Percentiles rank a stretch among this genome's conserved stretches.
phyloP scores from a whole-genome alignment of 2,113 vertebrate genomes.

The Crotalus horridus region DNA sequence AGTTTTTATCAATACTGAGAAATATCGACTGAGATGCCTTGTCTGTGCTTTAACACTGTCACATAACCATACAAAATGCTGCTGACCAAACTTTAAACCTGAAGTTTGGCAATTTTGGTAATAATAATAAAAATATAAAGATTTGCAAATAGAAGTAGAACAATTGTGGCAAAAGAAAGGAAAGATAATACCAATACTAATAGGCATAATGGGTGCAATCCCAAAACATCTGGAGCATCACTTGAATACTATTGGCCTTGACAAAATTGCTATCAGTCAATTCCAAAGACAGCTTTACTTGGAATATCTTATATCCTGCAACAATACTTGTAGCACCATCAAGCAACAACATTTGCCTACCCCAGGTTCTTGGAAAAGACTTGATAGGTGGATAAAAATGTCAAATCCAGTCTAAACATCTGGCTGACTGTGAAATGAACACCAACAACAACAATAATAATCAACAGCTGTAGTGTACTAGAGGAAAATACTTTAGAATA shows the following conservation, averaged over 20 bases:
- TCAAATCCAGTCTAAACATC: not conserved
- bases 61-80: not conserved
- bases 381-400: not conserved
- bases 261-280: not conserved
- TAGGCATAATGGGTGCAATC: not conserved
- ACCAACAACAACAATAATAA: not conserved
- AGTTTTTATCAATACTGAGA: not conserved
- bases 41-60: not conserved
- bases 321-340: not conserved
- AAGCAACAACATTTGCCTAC: not conserved
- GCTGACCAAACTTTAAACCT: not conserved
- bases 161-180: not conserved
- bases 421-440: not conserved
- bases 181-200: not conserved
- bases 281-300: not conserved
- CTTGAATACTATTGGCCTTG: not conserved
- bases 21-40: fast-evolving
- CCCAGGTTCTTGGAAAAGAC: not conserved
- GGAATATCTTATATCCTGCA: not conserved
- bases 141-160: not conserved
- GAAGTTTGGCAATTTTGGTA: not conserved
- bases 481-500: not conserved
- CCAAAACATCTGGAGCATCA: not conserved
- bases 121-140: not conserved
- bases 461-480: not conserved